These are phyloP conservation scores for Palythoa caribaeorum DNA, from an alignment of 92 coral and sea anemone genomes.

Conservation along the genomic window DNA sequence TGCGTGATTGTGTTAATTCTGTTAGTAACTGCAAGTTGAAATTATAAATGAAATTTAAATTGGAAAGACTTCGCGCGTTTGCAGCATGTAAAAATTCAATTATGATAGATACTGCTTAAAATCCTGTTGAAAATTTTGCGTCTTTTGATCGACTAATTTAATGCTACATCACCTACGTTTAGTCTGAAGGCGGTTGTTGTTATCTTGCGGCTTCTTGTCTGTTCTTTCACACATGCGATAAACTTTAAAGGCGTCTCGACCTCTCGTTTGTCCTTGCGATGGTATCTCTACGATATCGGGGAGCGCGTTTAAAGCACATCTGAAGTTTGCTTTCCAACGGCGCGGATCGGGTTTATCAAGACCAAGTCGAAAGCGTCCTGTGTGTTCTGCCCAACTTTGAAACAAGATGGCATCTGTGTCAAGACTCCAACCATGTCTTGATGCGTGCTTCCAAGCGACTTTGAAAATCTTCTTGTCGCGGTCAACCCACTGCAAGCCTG, in stretches of 20 bases:
- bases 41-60: neutral
- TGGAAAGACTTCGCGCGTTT: neutral
- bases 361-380: slow-evolving; percentile 86
- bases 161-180: slow-evolving; percentile 6
- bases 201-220: slow-evolving; percentile 22
- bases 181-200: neutral
- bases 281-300: slow-evolving; percentile 93
- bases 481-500: slow-evolving; percentile 92
- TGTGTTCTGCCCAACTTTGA: slow-evolving; percentile 91
- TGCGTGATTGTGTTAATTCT: neutral
- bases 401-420: slow-evolving; percentile 90
- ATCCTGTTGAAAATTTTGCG: neutral
- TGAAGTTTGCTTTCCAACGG: slow-evolving; percentile 98
- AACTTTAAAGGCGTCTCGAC: slow-evolving; percentile 92
- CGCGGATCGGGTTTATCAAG: slow-evolving; percentile 90
- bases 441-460: slow-evolving; percentile 99
- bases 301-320: slow-evolving; percentile 97
- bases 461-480: slow-evolving; percentile 77
- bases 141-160: too few species aligned
- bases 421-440: slow-evolving; percentile 93
- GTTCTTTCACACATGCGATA: slow-evolving; percentile 78
- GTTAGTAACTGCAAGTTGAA: neutral
- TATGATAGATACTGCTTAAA: neutral
- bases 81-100: neutral
- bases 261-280: slow-evolving; percentile 87